Evolutionary conservation across 2,888 invertebrate genomes (phyloP), one percentile per base, ranked within the genome.

Genomic region (Sphaeridia pumilis): DNA sequence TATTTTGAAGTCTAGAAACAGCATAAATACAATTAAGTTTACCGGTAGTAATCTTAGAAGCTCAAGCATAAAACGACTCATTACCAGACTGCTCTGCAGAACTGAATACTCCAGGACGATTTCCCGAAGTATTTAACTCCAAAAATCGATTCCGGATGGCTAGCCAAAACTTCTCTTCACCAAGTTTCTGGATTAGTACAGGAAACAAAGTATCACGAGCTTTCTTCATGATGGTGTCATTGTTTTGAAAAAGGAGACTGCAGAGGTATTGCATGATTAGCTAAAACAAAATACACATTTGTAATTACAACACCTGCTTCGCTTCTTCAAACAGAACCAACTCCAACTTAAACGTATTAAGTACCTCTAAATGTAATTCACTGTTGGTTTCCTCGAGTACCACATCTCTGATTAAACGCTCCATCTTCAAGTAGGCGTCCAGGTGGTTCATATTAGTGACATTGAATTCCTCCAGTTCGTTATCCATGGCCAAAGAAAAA

Each of bases 391-490:
- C n/a, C n/a, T n/a, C n/a, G n/a, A n/a, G n/a, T n/a, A n/a, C n/a
- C n/a, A n/a, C n/a, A 38, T 17, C 17, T 21, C 38, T 28, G 2
- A 52, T 36, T 26, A 25, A 52, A 2, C 25, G 20, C 21, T 52
- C 51, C 24, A 52, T 22, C 5, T 26, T 46, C 4, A 46, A 27
- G 24, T 52, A 52, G 41, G 38, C 46, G 3, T 22, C 24, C 5
- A 34, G 4, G 31, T 52, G 51, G 22, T 38, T 31, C 36, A 52
- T 35, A 22, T 21, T 46, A 2, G 36, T 27, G 12, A 52, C 12
- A 46, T 52, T 41, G 28, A 52, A 46, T 38, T 52, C 51, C 26
- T 25, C 22, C 3, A 52, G 14, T 35, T 52, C 51, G 24, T 46
- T 46, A 7, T 36, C 44, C 1, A 45, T 14, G 7, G 51, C 46